A percentile compares a stretch with the other conserved stretches of the same genome.
Evolutionary conservation across 1,140 invertebrate species (phyloP).

Genomic region (Anadara kagoshimensis): DNA sequence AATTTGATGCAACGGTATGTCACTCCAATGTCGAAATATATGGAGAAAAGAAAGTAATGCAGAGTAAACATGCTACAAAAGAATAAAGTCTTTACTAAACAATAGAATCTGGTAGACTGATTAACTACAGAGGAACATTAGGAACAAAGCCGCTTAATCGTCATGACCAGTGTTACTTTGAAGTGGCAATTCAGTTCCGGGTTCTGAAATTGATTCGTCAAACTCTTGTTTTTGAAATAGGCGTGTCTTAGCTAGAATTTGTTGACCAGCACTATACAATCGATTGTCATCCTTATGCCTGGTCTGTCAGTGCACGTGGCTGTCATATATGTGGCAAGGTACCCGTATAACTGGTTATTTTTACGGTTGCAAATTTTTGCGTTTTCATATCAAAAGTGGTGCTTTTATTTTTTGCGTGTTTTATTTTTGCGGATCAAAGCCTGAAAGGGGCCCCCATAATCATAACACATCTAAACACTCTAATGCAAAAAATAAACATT

Average conservation of each 20-base stretch:
- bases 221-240: constrained; percentile 44
- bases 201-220: constrained; percentile 36
- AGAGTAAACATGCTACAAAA: constrained; percentile 33
- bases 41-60: constrained; percentile 39
- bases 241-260: constrained; percentile 33
- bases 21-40: constrained; percentile 34
- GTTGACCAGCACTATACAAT: constrained; percentile 43
- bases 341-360: no score
- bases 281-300: constrained; percentile 44
- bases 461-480: no score
- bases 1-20: constrained; percentile 36
- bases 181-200: constrained; percentile 42
- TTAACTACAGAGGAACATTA: constrained; percentile 42
- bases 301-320: constrained; percentile 44
- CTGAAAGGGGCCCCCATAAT: no score
- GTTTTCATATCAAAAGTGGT: no score
- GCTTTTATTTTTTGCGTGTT: no score
- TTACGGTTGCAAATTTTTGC: no score
- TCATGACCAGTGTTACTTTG: constrained; percentile 44
- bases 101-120: constrained; percentile 22
- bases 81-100: constrained; percentile 1
- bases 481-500: no score
- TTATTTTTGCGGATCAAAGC: no score
- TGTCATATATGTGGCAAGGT: constrained; percentile 50
- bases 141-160: constrained; percentile 40